Conservation (phyloP, 2,888 invertebrate genomes). For the Caenorhabditis wallacei region DNA sequence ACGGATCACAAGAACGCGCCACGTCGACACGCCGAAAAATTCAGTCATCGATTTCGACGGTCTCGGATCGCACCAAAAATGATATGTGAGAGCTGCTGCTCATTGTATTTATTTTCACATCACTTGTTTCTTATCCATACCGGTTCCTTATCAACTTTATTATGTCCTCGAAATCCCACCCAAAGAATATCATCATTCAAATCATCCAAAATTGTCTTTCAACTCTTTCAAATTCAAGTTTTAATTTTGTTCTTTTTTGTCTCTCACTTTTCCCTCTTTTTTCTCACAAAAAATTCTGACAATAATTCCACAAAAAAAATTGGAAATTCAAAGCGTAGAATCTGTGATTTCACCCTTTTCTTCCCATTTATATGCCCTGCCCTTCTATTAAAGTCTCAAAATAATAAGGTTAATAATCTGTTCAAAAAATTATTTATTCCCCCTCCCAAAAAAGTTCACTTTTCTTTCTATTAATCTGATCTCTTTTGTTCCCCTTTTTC, state of each 20-base stretch:
- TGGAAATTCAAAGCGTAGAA: slow-evolving; percentile 59
- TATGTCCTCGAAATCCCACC: not conserved
- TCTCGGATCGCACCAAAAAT: slow-evolving; percentile 47
- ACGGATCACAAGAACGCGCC: slow-evolving; percentile 53
- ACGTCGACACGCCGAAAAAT: slow-evolving; percentile 50
- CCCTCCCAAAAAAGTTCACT: not conserved
- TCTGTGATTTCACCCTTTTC: slow-evolving; percentile 56
- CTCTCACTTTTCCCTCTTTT: not conserved
- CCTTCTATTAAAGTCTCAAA: slow-evolving; percentile 8
- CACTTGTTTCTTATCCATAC: not conserved
- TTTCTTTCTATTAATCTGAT: slow-evolving; percentile 24
- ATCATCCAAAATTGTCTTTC: slow-evolving; percentile 34
- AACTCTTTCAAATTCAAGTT: slow-evolving; percentile 10
- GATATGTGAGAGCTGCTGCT: not conserved
- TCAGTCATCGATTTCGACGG: slow-evolving; percentile 62
- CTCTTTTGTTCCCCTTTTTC: slow-evolving; percentile 17
- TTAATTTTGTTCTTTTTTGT: too few species aligned
- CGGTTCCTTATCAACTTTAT: not conserved
- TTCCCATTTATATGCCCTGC: not conserved
- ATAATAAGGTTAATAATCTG: slow-evolving; percentile 37
- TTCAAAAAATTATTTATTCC: slow-evolving; percentile 15
- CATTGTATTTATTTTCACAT: not conserved
- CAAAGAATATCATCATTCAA: not conserved
- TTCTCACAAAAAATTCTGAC: not conserved
- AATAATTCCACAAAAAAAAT: slow-evolving; percentile 35